phyloP scores from a whole-genome alignment of 30 jellyfish, hydroid and myxozoan genomes.

The Nemopilema nomurai region DNA sequence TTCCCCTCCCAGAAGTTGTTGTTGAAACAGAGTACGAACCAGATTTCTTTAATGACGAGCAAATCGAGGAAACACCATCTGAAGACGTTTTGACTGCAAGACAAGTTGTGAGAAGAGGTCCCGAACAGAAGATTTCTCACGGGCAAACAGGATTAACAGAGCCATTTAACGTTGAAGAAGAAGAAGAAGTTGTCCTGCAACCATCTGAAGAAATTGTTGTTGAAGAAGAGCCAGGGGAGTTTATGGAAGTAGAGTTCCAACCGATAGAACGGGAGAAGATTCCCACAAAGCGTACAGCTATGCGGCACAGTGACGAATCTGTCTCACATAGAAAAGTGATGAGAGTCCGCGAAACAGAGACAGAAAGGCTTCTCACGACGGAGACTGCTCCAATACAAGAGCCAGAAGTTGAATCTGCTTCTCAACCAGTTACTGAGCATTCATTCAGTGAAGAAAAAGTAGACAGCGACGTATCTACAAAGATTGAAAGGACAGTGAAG shows the following conservation, averaged over 20 bases:
- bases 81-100: background rate
- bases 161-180: background rate
- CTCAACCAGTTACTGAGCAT: background rate
- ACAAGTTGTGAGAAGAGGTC: background rate
- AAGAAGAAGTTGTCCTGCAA: constrained; percentile 3
- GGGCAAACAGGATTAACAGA: background rate
- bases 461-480: background rate
- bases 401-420: constrained; percentile 16
- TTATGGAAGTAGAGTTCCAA: constrained; percentile 3
- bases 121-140: background rate
- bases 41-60: background rate
- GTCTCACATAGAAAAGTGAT: constrained; percentile 28
- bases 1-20: background rate
- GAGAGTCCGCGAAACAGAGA: constrained; percentile 24
- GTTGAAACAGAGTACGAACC: background rate
- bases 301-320: constrained; percentile 9
- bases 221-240: constrained; percentile 12
- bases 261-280: constrained; percentile 18
- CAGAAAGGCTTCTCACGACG: background rate
- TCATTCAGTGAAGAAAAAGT: background rate
- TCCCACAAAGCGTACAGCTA: constrained; percentile 18
- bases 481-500: constrained; percentile 10
- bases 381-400: constrained; percentile 5
- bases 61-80: background rate
- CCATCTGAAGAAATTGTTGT: constrained; percentile 8